Conservation (phyloP, 1,140 invertebrate species). For the Drosophila suzukii region DNA sequence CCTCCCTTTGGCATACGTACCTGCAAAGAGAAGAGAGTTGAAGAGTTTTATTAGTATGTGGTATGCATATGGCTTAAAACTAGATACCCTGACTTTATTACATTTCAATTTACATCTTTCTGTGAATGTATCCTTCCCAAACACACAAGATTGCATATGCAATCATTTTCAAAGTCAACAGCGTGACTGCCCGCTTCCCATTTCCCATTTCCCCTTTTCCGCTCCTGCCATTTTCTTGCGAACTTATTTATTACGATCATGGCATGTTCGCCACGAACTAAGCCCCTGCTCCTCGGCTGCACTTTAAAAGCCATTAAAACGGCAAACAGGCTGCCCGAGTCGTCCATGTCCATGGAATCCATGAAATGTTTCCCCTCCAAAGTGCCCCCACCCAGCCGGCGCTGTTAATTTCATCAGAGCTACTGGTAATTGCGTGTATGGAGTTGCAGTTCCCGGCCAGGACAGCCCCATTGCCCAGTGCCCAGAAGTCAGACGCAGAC, state of each 20-base stretch:
- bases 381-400: conserved; percentile 17
- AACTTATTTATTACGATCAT: conserved; percentile 46
- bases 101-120: conserved; percentile 19
- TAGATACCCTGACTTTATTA: neutral
- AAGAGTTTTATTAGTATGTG: neutral
- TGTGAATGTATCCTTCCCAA: neutral
- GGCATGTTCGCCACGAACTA: conserved; percentile 23
- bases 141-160: neutral
- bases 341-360: conserved; percentile 12
- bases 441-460: conserved; percentile 51
- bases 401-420: conserved; percentile 81
- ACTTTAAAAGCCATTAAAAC: conserved; percentile 81
- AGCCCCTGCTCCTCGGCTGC: conserved; percentile 35
- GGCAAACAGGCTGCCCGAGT: conserved; percentile 52
- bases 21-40: conserved; percentile 8
- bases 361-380: conserved; percentile 18
- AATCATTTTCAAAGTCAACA: conserved; percentile 17
- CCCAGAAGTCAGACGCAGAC: conserved; percentile 40
- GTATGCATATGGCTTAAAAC: neutral
- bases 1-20: conserved; percentile 6
- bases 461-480: conserved; percentile 18
- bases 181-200: neutral
- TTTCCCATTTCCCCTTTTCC: neutral
- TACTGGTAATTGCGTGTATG: conserved; percentile 78
- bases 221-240: conserved; percentile 4